Evolutionary conservation across 2,888 invertebrate genomes (phyloP).

Genomic region (Portevinia maculata): DNA sequence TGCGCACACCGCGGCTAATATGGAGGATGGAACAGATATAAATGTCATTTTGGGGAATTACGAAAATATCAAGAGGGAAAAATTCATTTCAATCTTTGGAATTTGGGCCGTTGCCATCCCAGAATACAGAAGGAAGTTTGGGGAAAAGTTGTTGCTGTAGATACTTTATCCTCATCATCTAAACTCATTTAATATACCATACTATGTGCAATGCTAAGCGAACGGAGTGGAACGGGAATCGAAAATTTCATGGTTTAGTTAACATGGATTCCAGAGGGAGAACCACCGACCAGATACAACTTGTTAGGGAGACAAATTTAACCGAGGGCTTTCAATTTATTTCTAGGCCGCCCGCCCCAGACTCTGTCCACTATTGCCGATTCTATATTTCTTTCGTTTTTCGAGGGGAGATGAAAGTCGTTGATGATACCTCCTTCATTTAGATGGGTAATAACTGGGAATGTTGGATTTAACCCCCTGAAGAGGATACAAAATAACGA

Average conservation of each 20-base stretch:
- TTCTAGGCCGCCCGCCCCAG: conserved; percentile 50
- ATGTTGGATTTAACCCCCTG: conserved; percentile 43
- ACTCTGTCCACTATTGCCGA: conserved; percentile 35
- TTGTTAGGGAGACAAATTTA: conserved; percentile 60
- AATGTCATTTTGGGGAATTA: conserved; percentile 67
- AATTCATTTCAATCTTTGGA: conserved; percentile 70
- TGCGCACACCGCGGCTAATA: conserved; percentile 33
- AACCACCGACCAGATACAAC: conserved; percentile 16
- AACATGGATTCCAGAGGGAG: conserved; percentile 53
- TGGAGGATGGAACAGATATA: conserved; percentile 42
- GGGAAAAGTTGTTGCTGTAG: conserved; percentile 54
- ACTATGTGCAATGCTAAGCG: conserved; percentile 19
- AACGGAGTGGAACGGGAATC: conserved; percentile 25
- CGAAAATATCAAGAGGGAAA: conserved; percentile 69
- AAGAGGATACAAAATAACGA: conserved; percentile 25
- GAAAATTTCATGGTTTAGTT: conserved; percentile 69
- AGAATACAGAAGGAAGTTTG: conserved; percentile 8
- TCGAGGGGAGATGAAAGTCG: conserved; percentile 15
- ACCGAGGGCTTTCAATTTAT: conserved; percentile 72
- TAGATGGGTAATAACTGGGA: conserved; percentile 58
- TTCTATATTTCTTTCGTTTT: conserved; percentile 11
- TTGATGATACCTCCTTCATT: conserved; percentile 58
- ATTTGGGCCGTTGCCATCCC: conserved; percentile 37
- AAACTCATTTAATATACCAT: conserved; percentile 66
- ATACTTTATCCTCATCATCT: conserved; percentile 68